Evolutionary conservation across 1,140 invertebrate species (phyloP).

Genomic region (Campoletis sonorensis): DNA sequence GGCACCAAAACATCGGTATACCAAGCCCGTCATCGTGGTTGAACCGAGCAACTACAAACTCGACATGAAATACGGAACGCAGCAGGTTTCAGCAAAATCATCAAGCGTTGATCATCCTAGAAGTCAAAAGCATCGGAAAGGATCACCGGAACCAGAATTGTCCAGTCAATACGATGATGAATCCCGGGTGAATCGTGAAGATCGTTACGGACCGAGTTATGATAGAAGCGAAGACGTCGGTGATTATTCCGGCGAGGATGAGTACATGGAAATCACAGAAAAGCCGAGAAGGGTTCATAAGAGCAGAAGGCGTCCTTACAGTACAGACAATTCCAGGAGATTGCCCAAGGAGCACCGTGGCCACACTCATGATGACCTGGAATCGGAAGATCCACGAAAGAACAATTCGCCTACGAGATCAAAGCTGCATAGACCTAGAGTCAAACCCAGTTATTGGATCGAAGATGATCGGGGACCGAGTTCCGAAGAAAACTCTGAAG

Average conservation of each 20-base stretch:
- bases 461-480: slow-evolving; percentile 57
- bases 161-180: slow-evolving; percentile 7
- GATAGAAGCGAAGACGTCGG: slow-evolving; percentile 60
- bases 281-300: slow-evolving; percentile 65
- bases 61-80: slow-evolving; percentile 49
- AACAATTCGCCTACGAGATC: slow-evolving; percentile 50
- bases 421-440: slow-evolving; percentile 60
- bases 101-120: slow-evolving; percentile 16
- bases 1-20: slow-evolving; percentile 42
- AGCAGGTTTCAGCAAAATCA: background rate
- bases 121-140: slow-evolving; percentile 25
- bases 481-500: slow-evolving; percentile 59
- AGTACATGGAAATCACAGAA: slow-evolving; percentile 68
- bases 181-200: slow-evolving; percentile 40
- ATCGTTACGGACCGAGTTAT: slow-evolving; percentile 61
- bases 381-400: slow-evolving; percentile 58
- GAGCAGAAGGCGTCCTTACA: slow-evolving; percentile 62
- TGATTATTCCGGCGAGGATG: slow-evolving; percentile 65
- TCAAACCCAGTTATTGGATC: slow-evolving; percentile 61
- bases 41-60: slow-evolving; percentile 62
- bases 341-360: slow-evolving; percentile 69
- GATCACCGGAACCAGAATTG: background rate
- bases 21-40: slow-evolving; percentile 63
- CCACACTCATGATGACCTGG: slow-evolving; percentile 52
- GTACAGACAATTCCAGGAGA: slow-evolving; percentile 56